Percentiles rank a stretch among this genome's conserved stretches.
phyloP scores from a whole-genome alignment of 2,888 invertebrate genomes.

The Gastracanthus pulcherrimus region DNA sequence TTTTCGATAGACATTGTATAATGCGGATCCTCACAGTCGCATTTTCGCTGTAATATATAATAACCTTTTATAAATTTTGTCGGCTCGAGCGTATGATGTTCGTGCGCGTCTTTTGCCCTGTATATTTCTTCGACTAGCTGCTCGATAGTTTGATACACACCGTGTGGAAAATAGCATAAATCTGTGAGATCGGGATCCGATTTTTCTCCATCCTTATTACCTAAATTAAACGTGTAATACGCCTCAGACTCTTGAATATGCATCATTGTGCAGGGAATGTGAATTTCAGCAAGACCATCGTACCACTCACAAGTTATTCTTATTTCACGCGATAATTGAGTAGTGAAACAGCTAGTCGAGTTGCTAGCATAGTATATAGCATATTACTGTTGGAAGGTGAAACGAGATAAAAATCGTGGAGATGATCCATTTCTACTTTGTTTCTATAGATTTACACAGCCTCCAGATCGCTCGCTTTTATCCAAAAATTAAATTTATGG shows the following conservation, averaged over 20 bases:
- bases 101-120: too few relatives aligned
- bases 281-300: constrained; percentile 24
- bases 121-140: too few relatives aligned
- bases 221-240: too few relatives aligned
- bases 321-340: constrained; percentile 14
- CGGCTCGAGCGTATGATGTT: neutral
- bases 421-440: constrained; percentile 37
- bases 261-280: too few relatives aligned
- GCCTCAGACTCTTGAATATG: too few relatives aligned
- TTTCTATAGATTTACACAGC: neutral
- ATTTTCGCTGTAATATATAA: neutral
- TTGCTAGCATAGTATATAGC: constrained; percentile 63
- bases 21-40: neutral
- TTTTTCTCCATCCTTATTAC: too few relatives aligned
- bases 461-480: neutral
- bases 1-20: too few relatives aligned
- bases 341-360: constrained; percentile 51
- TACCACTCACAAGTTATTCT: constrained; percentile 7
- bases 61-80: neutral
- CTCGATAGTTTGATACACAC: too few relatives aligned
- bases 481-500: constrained; percentile 1
- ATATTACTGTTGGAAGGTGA: constrained; percentile 62
- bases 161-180: too few relatives aligned
- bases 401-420: too few relatives aligned
- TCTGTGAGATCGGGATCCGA: too few relatives aligned